A percentile compares a stretch with the other conserved stretches of the same genome.
These are phyloP conservation scores for Chrysodeixis includens DNA, from an alignment of 2,888 invertebrate genomes.

Conservation along the genomic window DNA sequence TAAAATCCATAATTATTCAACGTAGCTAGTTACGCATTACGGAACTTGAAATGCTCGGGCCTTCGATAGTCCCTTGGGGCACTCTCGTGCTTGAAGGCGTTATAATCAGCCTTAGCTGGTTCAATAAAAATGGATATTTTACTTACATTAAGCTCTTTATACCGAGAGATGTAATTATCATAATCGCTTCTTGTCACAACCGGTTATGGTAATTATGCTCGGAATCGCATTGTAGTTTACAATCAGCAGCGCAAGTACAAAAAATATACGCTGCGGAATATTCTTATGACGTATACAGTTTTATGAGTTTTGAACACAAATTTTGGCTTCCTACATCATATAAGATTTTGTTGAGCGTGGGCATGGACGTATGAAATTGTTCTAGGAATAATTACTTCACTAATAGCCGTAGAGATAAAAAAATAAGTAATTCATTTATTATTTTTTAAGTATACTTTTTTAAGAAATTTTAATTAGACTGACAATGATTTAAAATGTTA, in stretches of 20 bases:
- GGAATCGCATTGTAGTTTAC: constrained; percentile 67
- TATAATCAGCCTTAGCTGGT: constrained; percentile 50
- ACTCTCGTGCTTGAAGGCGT: constrained; percentile 49
- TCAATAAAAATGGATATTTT: constrained; percentile 75
- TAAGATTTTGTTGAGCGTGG: background rate
- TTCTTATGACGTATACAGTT: constrained; percentile 8
- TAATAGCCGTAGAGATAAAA: background rate
- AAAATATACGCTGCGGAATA: constrained; percentile 14
- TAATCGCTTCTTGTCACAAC: constrained; percentile 73
- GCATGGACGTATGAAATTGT: background rate
- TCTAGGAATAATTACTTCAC: background rate
- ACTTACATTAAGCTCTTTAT: constrained; percentile 73
- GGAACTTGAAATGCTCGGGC: constrained; percentile 23
- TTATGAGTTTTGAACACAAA: background rate
- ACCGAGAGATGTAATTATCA: constrained; percentile 73
- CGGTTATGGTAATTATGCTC: constrained; percentile 75
- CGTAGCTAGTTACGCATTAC: constrained; percentile 4
- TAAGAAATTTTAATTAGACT: background rate
- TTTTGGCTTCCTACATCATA: constrained; percentile 1
- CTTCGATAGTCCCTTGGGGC: constrained; percentile 40
- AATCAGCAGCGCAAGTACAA: constrained; percentile 58
- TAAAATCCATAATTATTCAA: background rate
- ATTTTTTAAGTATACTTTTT: background rate
- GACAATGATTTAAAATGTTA: too few relatives aligned
- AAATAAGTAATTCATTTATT: background rate